Percentiles rank a stretch among this genome's conserved stretches.
phyloP scores from a whole-genome alignment of 2,113 vertebrate genomes.

The Alligator sinensis region DNA sequence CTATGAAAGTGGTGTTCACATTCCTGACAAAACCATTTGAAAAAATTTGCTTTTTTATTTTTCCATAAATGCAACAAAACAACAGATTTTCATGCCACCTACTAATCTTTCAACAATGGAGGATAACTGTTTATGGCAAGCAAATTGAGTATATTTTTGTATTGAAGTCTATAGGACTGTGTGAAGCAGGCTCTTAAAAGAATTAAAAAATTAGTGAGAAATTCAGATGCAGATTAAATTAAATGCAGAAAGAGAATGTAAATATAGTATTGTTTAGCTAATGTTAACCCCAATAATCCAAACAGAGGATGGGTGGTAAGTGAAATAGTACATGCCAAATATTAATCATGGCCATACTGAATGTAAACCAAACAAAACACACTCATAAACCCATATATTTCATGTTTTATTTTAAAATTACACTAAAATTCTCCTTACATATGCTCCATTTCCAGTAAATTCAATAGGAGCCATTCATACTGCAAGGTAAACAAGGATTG shows the following conservation, averaged over 20 bases:
- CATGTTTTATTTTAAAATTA: not conserved
- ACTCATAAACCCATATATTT: not conserved
- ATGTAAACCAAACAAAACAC: not conserved
- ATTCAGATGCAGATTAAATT: not conserved
- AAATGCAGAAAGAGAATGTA: not conserved
- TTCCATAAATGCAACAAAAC: conserved; percentile 57
- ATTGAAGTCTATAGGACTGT: conserved; percentile 45
- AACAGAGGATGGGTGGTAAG: not conserved
- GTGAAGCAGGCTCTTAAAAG: not conserved
- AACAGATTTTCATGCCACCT: conserved; percentile 40
- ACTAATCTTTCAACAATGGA: conserved; percentile 53
- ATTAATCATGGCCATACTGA: not conserved
- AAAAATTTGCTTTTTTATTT: conserved; percentile 63
- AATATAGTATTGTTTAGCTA: not conserved
- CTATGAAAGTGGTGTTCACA: conserved; percentile 60
- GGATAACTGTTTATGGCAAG: conserved; percentile 48
- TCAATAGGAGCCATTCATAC: not conserved
- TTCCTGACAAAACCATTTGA: conserved; percentile 73
- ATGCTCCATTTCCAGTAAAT: not conserved
- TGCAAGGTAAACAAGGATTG: no score
- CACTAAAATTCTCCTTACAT: not conserved
- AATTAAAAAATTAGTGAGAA: not conserved
- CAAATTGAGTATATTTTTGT: conserved; percentile 63
- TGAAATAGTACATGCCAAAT: conserved; percentile 4
- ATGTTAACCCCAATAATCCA: not conserved